Percentiles rank a stretch among this genome's conserved stretches.
Evolutionary conservation across 2,113 vertebrate species (phyloP).

Genomic region (Peromyscus leucopus): DNA sequence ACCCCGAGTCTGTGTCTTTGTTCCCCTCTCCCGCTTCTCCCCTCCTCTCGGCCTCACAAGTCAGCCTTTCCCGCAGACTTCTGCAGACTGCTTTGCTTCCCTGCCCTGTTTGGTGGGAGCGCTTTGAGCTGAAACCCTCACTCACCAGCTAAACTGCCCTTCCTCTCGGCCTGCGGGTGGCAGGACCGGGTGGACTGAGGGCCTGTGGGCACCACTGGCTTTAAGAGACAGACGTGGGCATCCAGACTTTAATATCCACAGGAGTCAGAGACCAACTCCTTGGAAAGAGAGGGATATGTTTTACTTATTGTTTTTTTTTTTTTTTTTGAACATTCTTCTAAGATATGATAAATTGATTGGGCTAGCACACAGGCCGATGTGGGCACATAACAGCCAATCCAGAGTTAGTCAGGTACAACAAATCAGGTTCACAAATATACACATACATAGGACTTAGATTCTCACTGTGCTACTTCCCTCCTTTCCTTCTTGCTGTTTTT

Average conservation of each 20-base stretch:
- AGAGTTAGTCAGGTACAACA: not conserved
- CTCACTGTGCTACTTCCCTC: not conserved
- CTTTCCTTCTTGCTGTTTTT: not conserved
- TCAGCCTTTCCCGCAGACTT: not conserved
- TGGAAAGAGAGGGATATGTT: not conserved
- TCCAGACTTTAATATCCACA: not conserved
- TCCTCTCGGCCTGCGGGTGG: too few relatives aligned
- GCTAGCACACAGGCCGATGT: not conserved
- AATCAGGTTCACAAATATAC: not conserved
- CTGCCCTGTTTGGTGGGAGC: too few relatives aligned
- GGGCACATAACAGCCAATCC: not conserved
- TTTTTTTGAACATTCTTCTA: not conserved
- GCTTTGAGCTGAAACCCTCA: not conserved
- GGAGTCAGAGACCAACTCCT: not conserved
- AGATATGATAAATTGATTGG: not conserved
- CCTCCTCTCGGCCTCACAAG: too few relatives aligned
- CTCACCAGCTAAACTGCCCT: not conserved
- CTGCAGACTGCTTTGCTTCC: not conserved
- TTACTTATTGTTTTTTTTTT: not conserved
- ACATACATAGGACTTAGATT: not conserved
- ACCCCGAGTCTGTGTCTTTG: not conserved
- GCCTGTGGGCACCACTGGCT: not conserved
- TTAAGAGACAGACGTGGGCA: not conserved
- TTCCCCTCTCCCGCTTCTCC: not conserved
- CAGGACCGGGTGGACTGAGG: too few relatives aligned